phyloP scores from a whole-genome alignment of 2,113 vertebrate genomes.

The Cryptoleucopteryx plumbea region DNA sequence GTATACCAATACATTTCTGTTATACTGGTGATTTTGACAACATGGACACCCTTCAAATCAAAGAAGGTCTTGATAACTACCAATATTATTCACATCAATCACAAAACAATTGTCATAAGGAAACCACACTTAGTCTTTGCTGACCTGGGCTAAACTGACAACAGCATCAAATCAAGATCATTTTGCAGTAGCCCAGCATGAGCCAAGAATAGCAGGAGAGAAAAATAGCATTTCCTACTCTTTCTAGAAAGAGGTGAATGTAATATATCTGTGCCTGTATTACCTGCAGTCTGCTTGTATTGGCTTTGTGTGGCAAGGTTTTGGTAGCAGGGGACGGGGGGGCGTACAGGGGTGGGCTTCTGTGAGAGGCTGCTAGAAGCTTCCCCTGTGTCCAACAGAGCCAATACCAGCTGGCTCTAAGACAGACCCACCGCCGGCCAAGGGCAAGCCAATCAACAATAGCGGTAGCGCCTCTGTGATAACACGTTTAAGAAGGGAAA shows the following conservation, averaged over 20 bases:
- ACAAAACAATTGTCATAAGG: neutral
- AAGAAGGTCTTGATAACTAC: neutral
- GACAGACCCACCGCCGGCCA: too few species aligned
- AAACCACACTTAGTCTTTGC: neutral
- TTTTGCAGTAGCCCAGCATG: neutral
- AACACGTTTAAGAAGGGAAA: too few species aligned
- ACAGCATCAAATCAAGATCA: neutral
- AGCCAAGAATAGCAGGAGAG: neutral
- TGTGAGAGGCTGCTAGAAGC: too few species aligned
- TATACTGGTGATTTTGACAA: neutral
- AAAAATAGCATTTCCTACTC: neutral
- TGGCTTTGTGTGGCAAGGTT: too few species aligned
- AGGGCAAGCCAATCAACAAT: too few species aligned
- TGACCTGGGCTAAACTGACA: neutral
- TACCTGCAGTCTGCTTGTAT: neutral
- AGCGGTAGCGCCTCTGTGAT: too few species aligned
- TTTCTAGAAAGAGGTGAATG: neutral
- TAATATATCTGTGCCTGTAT: neutral
- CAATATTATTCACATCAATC: neutral
- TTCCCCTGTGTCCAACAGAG: too few species aligned
- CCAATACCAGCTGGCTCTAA: too few species aligned
- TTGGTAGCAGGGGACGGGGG: too few species aligned
- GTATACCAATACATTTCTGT: neutral
- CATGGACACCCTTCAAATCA: neutral
- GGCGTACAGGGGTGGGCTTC: too few species aligned